Conservation (phyloP, 37 sponge, comb jelly and placozoan genomes). For the Beroe ovata region DNA sequence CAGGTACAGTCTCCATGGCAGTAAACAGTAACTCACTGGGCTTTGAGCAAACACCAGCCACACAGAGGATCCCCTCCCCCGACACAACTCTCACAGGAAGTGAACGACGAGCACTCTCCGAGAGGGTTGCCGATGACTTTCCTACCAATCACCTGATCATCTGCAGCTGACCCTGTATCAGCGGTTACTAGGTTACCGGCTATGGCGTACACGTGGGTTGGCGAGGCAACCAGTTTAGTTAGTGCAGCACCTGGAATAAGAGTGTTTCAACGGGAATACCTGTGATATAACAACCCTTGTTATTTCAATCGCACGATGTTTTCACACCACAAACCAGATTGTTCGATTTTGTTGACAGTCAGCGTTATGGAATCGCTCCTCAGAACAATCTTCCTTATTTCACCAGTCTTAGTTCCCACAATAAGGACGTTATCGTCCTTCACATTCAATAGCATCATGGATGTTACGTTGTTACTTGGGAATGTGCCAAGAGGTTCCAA, state of each 20-base stretch:
- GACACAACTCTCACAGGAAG: slow-evolving; percentile 17
- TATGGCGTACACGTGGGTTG: background rate
- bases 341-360: background rate
- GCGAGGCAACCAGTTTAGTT: background rate
- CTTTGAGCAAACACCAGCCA: slow-evolving; percentile 64
- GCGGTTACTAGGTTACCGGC: background rate
- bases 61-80: slow-evolving; percentile 26
- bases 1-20: no score
- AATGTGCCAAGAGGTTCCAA: slow-evolving; percentile 6
- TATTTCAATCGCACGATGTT: background rate
- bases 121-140: slow-evolving; percentile 24
- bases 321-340: background rate
- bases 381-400: slow-evolving; percentile 5
- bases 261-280: no score
- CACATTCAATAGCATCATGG: background rate
- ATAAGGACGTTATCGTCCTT: slow-evolving; percentile 46
- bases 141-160: background rate
- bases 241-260: background rate
- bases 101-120: background rate
- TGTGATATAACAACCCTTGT: background rate
- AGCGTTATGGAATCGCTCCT: background rate
- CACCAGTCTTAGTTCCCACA: slow-evolving; percentile 41
- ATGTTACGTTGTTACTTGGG: background rate
- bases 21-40: slow-evolving; percentile 15
- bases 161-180: background rate